Conservation (phyloP, 2,797 vertebrate genomes). For the Eurystomus glaucurus region DNA sequence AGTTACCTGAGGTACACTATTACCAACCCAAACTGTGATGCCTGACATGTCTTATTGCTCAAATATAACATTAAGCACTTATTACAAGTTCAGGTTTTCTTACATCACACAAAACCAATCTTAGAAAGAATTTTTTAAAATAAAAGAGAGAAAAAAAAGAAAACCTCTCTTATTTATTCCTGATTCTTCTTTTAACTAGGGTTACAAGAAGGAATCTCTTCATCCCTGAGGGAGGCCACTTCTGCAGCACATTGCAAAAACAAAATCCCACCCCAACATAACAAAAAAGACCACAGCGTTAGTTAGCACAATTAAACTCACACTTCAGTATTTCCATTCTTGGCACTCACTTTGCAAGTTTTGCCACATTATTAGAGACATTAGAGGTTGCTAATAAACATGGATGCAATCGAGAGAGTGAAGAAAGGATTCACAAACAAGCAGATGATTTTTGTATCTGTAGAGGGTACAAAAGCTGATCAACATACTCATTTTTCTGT, state of each 20-base stretch:
- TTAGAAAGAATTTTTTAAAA: neutral
- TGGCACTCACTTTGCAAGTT: neutral
- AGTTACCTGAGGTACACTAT: neutral
- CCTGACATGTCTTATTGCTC: neutral
- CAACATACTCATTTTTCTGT: neutral
- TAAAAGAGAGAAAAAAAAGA: neutral
- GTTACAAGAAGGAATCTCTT: neutral
- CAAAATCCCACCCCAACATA: neutral
- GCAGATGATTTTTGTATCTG: neutral
- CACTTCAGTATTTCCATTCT: neutral
- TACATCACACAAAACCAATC: neutral
- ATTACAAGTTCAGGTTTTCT: neutral
- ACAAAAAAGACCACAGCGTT: neutral
- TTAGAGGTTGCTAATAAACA: neutral
- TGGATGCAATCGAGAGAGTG: neutral
- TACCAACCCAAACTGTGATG: neutral
- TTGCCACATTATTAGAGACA: neutral
- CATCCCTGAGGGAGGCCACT: neutral
- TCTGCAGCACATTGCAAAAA: neutral
- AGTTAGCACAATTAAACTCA: neutral
- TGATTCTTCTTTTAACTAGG: neutral
- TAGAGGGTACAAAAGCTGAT: neutral
- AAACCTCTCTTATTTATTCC: neutral
- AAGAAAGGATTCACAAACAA: constrained; percentile 7
- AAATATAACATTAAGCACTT: neutral